phyloP scores from a whole-genome alignment of 2,797 vertebrate species.

The Silurus aristotelis region DNA sequence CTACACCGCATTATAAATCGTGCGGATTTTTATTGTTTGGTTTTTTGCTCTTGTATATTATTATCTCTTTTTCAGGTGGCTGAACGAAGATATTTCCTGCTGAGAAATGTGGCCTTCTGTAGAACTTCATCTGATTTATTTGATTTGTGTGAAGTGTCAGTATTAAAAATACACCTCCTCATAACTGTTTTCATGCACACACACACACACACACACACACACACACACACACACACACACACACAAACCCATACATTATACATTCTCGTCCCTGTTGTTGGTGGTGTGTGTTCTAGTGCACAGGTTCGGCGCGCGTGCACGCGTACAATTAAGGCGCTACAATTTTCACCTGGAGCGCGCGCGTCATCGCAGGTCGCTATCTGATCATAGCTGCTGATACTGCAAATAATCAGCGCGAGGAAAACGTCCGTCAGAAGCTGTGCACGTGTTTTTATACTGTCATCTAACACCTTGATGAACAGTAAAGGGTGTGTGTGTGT shows the following conservation, averaged over 20 bases:
- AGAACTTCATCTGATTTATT: not conserved
- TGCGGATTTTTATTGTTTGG: no score
- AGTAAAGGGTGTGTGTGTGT: not conserved
- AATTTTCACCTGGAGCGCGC: not conserved
- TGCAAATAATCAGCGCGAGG: no score
- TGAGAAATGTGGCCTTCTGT: no score
- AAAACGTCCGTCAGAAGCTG: not conserved
- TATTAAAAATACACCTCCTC: not conserved
- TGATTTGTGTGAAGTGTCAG: no score
- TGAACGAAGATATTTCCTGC: not conserved
- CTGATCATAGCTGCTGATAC: no score
- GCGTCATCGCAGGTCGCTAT: not conserved
- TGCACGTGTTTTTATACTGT: not conserved
- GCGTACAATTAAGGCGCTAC: not conserved
- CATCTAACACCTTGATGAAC: not conserved
- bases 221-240: not conserved
- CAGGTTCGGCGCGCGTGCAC: not conserved
- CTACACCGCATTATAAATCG: not conserved
- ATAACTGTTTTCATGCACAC: not conserved
- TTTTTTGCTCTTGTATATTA: not conserved
- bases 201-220: slow-evolving; percentile 1
- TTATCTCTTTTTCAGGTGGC: not conserved
- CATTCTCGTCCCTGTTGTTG: not conserved
- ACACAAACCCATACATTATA: not conserved
- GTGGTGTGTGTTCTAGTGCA: not conserved